These are phyloP conservation scores for Mactromeris polynyma DNA, from an alignment of 2,888 invertebrate species.

Conservation along the genomic window DNA sequence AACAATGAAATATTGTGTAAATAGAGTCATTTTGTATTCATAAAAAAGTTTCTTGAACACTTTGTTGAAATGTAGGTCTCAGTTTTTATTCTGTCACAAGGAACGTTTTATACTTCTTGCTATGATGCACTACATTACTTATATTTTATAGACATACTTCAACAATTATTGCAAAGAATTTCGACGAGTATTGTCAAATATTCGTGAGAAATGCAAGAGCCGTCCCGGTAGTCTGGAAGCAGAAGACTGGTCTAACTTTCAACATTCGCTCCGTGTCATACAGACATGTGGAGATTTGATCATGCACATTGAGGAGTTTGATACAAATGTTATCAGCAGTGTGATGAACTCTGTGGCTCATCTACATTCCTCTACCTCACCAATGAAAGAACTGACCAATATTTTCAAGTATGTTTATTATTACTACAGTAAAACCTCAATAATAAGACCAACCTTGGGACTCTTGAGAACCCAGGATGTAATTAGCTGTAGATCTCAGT, in stretches of 20 bases:
- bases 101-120: too few relatives aligned
- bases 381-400: constrained; percentile 70
- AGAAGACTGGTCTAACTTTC: constrained; percentile 87
- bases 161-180: constrained; percentile 91
- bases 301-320: constrained; percentile 90
- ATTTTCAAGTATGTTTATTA: constrained; percentile 27
- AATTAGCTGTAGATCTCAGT: too few relatives aligned
- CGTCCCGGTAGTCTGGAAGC: constrained; percentile 70
- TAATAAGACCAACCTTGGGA: too few relatives aligned
- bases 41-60: too few relatives aligned
- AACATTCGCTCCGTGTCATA: constrained; percentile 87
- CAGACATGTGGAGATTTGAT: constrained; percentile 89
- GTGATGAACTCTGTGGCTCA: constrained; percentile 88
- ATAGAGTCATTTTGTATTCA: too few relatives aligned
- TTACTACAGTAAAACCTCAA: too few relatives aligned
- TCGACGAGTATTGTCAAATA: constrained; percentile 90
- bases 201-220: constrained; percentile 87
- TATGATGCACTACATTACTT: too few relatives aligned
- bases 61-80: too few relatives aligned
- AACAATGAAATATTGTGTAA: too few relatives aligned
- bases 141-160: constrained; percentile 89
- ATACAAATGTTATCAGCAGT: constrained; percentile 90
- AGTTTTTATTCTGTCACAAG: too few relatives aligned
- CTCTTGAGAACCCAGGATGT: too few relatives aligned
- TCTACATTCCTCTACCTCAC: constrained; percentile 76